Base-by-base conservation (phyloP, 1,140 invertebrate genomes). In the Drosophila littoralis region DNA sequence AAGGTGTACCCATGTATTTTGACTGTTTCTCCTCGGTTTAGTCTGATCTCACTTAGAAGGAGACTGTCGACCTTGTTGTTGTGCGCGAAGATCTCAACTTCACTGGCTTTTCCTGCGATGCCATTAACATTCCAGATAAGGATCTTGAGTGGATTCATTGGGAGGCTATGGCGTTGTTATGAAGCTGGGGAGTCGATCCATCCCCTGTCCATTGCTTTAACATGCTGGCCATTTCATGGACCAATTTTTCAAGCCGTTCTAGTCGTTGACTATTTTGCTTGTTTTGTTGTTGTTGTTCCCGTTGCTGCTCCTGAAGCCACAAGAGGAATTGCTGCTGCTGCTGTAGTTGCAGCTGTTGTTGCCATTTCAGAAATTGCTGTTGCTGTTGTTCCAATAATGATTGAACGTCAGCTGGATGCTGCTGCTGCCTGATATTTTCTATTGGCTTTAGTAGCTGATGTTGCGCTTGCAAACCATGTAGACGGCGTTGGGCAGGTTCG, bases 41-140 rank as follows among this genome's bases (percentile, higher is more conserved):
- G 50, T 38, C 71, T 61, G 8, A 61, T 74, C n/a, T 74, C 48
- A 43, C 28, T 74, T 57, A 74, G 13, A 1, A 74, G 64, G n/a
- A 68, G n/a, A 7, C 61, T 1, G 40, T 22, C 22, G 1, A 22
- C 22, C 2, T 22, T 22, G 22, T 22, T 22, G 22, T 22, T 22
- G 22, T 22, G 22, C 22, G 22, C 22, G 22, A 22, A 22, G 22
- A 22, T 2, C 22, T 22, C 22, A 22, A 3, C 22, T 22, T 22
- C 22, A 2, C 22, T 22, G 22, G 22, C 22, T 22, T 22, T 22
- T 22, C 22, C 22, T 22, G 22, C 1, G 22, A 22, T 22, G 22
- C 22, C 2, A 22, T 22, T 22, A 22, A 22, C 22, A 22, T 22
- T 36, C 35, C 35, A 42, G 40, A 42, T 74, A 15, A 61, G 50